phyloP scores from a whole-genome alignment of 2,888 invertebrate genomes.

The Mamestra brassicae region DNA sequence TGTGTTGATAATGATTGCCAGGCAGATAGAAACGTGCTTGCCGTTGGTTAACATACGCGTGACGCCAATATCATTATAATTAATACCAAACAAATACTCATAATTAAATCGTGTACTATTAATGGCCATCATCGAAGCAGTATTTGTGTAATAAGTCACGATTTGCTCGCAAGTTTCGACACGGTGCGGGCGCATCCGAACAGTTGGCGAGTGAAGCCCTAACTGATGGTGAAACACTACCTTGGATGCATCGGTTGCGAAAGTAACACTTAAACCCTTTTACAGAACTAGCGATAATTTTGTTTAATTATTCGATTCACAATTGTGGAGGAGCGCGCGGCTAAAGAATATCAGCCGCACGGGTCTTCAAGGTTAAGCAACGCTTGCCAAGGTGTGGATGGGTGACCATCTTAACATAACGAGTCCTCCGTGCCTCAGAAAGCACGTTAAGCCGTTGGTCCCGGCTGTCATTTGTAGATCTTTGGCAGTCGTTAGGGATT shows the following conservation, averaged over 20 bases:
- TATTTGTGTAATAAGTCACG: constrained; percentile 79
- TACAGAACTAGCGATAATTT: constrained; percentile 41
- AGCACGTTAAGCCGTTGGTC: too few relatives aligned
- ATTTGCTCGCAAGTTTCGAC: constrained; percentile 75
- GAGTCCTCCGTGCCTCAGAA: too few relatives aligned
- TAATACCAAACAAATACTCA: constrained; percentile 41
- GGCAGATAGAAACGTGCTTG: neutral
- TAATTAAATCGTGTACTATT: constrained; percentile 61
- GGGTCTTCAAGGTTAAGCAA: too few relatives aligned
- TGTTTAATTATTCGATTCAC: constrained; percentile 38
- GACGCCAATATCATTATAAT: constrained; percentile 15
- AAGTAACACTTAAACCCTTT: constrained; percentile 62
- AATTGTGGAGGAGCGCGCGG: neutral
- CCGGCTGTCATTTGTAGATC: too few relatives aligned
- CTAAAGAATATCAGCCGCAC: too few relatives aligned
- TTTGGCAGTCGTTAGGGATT: too few relatives aligned
- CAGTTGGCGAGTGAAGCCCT: constrained; percentile 73
- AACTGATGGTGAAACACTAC: constrained; percentile 72
- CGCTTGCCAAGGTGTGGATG: too few relatives aligned
- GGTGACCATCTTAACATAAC: too few relatives aligned
- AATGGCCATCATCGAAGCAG: constrained; percentile 61
- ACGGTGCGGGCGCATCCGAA: constrained; percentile 74
- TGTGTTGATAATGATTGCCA: neutral
- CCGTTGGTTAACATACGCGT: neutral
- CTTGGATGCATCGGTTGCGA: constrained; percentile 67